Conservation (phyloP, 30 jellyfish, hydroid and myxozoan species). For the Cassiopea xamachana region DNA sequence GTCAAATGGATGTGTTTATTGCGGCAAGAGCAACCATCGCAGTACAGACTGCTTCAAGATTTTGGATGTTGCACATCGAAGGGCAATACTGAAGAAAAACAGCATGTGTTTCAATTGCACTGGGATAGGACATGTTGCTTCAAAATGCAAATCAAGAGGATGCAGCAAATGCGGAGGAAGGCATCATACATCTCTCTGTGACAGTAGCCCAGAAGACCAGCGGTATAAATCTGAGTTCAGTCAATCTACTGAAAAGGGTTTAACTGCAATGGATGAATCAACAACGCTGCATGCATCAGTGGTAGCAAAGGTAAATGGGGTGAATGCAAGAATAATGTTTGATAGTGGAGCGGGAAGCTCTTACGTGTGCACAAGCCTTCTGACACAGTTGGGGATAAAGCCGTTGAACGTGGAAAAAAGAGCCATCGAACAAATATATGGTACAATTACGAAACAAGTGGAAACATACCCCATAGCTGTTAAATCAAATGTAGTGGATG, state of each 20-base stretch:
- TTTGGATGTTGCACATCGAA: slow-evolving; percentile 33
- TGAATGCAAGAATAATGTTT: slow-evolving; percentile 46
- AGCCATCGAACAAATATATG: slow-evolving; percentile 57
- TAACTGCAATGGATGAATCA: slow-evolving; percentile 15
- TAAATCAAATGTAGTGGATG: slow-evolving; percentile 54
- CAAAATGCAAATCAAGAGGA: slow-evolving; percentile 32
- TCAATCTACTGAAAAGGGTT: slow-evolving; percentile 20
- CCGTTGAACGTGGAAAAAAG: slow-evolving; percentile 53
- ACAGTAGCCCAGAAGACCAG: slow-evolving; percentile 18
- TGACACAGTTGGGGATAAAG: slow-evolving; percentile 58
- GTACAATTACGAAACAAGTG: slow-evolving; percentile 28
- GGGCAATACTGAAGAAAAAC: slow-evolving; percentile 46
- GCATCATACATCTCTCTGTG: slow-evolving; percentile 17
- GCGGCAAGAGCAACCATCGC: slow-evolving; percentile 46
- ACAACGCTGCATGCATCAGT: slow-evolving; percentile 69
- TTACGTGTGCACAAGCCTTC: slow-evolving; percentile 57
- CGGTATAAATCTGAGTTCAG: slow-evolving; percentile 10
- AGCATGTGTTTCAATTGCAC: slow-evolving; percentile 49
- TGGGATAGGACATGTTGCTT: slow-evolving; percentile 24
- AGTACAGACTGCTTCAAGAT: slow-evolving; percentile 56
- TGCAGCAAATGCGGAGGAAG: slow-evolving; percentile 12
- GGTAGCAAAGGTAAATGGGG: slow-evolving; percentile 63
- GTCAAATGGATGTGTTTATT: slow-evolving; percentile 46
- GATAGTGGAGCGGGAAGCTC: slow-evolving; percentile 70
- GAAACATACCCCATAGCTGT: slow-evolving; percentile 15